Evolutionary conservation across 2,113 vertebrate genomes (phyloP).

Genomic region (Harpagus bidentatus): DNA sequence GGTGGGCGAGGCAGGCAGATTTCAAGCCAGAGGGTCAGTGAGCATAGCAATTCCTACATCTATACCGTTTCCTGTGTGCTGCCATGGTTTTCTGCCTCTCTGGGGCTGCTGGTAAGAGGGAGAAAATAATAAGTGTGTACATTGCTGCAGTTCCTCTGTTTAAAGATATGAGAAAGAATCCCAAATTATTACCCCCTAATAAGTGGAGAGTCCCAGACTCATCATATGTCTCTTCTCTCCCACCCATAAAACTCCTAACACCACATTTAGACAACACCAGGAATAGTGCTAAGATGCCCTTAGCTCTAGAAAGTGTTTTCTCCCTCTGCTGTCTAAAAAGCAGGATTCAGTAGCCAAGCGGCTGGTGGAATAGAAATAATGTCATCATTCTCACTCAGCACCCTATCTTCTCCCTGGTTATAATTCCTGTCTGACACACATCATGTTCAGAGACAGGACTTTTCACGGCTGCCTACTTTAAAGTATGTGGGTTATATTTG

Average conservation of each 20-base stretch:
- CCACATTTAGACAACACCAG: neutral
- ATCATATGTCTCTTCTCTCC: neutral
- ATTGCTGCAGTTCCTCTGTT: neutral
- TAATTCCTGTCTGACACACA: neutral
- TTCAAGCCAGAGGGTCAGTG: neutral
- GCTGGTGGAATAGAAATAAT: neutral
- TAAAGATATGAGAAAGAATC: neutral
- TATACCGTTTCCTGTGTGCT: rapidly evolving
- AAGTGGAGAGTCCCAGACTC: neutral
- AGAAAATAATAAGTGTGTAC: neutral
- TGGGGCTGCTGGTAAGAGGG: neutral
- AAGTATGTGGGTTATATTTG: neutral
- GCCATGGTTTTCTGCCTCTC: neutral
- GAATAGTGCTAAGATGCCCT: neutral
- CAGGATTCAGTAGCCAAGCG: neutral
- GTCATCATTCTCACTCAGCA: neutral
- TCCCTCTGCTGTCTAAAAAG: neutral
- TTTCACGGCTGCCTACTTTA: neutral
- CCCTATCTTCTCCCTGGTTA: neutral
- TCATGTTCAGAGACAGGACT: neutral
- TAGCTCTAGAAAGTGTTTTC: neutral
- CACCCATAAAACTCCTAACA: neutral
- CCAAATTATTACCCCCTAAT: neutral
- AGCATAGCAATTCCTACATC: neutral
- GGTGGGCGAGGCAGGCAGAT: neutral